Evolutionary conservation across 2,797 vertebrate species (phyloP), one percentile per base, ranked within the genome.

Genomic region (Hippocampus kuda): DNA sequence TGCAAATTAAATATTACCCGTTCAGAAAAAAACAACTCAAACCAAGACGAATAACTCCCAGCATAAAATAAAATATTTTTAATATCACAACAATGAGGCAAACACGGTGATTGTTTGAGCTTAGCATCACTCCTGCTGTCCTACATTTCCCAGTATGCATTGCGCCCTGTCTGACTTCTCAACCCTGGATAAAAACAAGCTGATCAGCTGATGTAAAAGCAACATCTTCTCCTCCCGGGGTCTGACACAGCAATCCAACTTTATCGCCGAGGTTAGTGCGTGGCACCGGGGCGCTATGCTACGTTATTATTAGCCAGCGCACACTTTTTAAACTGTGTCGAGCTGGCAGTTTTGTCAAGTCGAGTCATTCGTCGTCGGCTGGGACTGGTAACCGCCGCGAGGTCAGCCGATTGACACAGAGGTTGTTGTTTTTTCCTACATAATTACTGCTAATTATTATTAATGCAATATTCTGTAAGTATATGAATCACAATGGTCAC

Each of bases 171-270:
- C 7, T 79, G 69, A 88, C 86, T 79, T 86, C 81, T 87, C 81
- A 90, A 84, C 89, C 79, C 68, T 79, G 85, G 81, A 77, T 88
- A 83, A 92, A 91, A 92, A 91, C 90, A 92, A 91, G 87, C 85
- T 85, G 88, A 90, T 90, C 91, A 92, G 91, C 92, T 92, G 91
- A 86, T 89, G 83, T 81, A 81, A 88, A 89, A 84, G 87, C 85
- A 86, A 87, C 86, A 90, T 89, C 88, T 86, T 79, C 85, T 86
- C 79, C 81, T 71, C 64, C 78, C 66, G 70, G 70, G 74, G 66
- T 78, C 75, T 78, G 78, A 76, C 44, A 65, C 63, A 8, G 77
- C 70, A 7, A 62, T 81, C 70, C 74, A 70, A 78, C 72, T 72
- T 68, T 68, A 22, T 51, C 30, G 18, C 16, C 61, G 65, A 65